Evolutionary conservation across 2,888 invertebrate species (phyloP).

Genomic region (Dione juno): DNA sequence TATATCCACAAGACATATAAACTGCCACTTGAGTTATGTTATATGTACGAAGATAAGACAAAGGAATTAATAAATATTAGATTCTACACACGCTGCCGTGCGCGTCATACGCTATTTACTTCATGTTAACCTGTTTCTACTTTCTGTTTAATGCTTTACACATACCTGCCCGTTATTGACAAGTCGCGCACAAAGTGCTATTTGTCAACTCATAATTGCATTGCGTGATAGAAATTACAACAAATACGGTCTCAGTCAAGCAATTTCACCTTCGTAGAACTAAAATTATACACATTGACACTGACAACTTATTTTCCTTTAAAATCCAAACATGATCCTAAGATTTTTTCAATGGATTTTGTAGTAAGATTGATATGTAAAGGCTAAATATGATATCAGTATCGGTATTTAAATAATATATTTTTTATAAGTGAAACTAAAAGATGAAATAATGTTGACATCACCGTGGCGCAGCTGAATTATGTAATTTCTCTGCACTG

Average conservation of each 20-base stretch:
- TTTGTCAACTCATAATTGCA: slow-evolving; percentile 11
- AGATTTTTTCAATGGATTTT: no score
- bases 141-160: background rate
- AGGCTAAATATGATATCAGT: no score
- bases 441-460: no score
- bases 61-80: slow-evolving; percentile 24
- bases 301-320: slow-evolving; percentile 9
- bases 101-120: slow-evolving; percentile 16
- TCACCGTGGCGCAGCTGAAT: no score
- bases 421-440: no score
- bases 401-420: no score
- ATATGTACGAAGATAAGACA: slow-evolving; percentile 2
- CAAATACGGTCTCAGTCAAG: background rate
- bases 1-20: background rate
- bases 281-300: slow-evolving; percentile 1
- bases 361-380: no score
- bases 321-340: background rate
- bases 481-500: no score
- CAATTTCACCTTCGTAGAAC: slow-evolving; percentile 3
- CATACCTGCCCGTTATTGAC: background rate
- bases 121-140: background rate
- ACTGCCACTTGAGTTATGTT: background rate
- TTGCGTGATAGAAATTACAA: background rate
- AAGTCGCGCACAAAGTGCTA: background rate
- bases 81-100: slow-evolving; percentile 9